A percentile compares a stretch with the other conserved stretches of the same genome.
phyloP scores from a whole-genome alignment of 2,113 vertebrate species.

The Crotalus horridus region DNA sequence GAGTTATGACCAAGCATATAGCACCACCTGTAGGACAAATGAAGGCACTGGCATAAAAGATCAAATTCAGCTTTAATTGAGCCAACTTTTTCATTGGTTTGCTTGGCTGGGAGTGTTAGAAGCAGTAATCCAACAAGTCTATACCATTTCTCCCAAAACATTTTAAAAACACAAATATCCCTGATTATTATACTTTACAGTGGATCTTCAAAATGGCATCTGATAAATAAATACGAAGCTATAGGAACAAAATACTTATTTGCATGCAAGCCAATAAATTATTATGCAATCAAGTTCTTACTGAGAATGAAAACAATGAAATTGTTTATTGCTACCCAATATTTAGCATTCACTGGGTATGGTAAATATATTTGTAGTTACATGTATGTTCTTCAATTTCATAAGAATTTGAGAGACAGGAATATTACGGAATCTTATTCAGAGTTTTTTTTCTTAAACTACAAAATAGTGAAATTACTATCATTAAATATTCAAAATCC shows the following conservation, averaged over 20 bases:
- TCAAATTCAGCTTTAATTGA: background rate
- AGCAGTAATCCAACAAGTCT: background rate
- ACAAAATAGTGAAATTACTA: background rate
- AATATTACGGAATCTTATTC: background rate
- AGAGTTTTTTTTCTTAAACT: background rate
- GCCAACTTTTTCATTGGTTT: background rate
- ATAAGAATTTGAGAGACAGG: background rate
- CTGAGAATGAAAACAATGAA: background rate
- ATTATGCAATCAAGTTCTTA: background rate
- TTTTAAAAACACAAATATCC: background rate
- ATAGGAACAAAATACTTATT: background rate
- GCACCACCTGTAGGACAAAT: conserved; percentile 43
- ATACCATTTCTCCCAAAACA: background rate
- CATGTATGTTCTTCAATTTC: background rate
- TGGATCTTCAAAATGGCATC: background rate
- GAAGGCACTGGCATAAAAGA: background rate
- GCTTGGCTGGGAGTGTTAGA: background rate
- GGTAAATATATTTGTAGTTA: background rate
- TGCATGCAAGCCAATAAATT: background rate
- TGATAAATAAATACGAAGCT: background rate
- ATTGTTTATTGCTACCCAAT: background rate
- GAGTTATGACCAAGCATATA: conserved; percentile 27
- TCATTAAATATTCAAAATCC: background rate
- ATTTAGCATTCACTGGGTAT: background rate
- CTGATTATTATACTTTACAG: background rate